Evolutionary conservation across 2,113 vertebrate genomes (phyloP).

Genomic region (Danionella cerebrum): DNA sequence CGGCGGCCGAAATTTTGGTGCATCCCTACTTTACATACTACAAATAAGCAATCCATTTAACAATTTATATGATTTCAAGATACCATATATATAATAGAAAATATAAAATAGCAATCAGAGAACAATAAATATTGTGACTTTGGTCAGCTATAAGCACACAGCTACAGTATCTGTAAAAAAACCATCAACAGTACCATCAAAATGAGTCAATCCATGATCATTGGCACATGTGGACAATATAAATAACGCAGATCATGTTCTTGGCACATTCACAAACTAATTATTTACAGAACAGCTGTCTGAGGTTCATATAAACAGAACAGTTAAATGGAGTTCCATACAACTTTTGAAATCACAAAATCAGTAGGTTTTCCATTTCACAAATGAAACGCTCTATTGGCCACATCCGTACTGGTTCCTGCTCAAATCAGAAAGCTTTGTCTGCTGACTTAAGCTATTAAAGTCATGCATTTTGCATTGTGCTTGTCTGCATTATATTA

Average conservation of each 20-base stretch:
- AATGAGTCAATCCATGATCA: constrained; percentile 9
- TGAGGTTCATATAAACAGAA: constrained; percentile 3
- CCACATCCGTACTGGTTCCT: neutral
- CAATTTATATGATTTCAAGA: neutral
- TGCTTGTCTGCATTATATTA: neutral
- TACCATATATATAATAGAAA: neutral
- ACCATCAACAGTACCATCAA: constrained; percentile 25
- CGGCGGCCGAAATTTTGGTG: too few species aligned
- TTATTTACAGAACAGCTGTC: constrained; percentile 18
- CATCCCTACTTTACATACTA: neutral
- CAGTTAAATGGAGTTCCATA: too few species aligned
- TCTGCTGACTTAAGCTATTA: neutral
- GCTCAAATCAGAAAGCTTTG: neutral
- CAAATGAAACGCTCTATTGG: neutral
- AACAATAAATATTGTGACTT: constrained; percentile 30
- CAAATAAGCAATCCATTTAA: constrained; percentile 14
- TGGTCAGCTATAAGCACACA: constrained; percentile 37
- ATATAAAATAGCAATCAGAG: neutral
- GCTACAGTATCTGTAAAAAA: constrained; percentile 13
- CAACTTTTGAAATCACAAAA: neutral
- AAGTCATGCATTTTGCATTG: neutral
- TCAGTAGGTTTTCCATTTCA: neutral
- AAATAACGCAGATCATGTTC: constrained; percentile 1
- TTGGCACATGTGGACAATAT: constrained; percentile 14
- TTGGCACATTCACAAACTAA: constrained; percentile 33